Evolutionary conservation across 1,140 invertebrate genomes (phyloP).

Genomic region (Melitaea cinxia): DNA sequence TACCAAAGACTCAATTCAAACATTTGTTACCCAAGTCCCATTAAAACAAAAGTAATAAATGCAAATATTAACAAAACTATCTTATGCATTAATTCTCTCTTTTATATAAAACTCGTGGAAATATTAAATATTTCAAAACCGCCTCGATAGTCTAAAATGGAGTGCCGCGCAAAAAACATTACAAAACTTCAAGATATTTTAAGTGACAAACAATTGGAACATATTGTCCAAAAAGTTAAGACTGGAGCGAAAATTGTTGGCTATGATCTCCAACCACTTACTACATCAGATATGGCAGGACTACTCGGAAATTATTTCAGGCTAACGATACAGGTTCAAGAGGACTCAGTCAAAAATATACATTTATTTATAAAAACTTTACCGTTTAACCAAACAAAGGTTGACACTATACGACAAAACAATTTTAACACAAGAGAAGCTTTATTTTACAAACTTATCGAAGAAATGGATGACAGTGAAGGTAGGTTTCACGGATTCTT

Average conservation of each 20-base stretch:
- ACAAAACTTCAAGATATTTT: conserved; percentile 41
- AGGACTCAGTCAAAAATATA: conserved; percentile 35
- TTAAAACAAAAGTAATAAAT: not conserved
- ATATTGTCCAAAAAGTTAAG: conserved; percentile 38
- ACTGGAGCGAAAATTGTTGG: conserved; percentile 40
- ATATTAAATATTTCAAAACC: not conserved
- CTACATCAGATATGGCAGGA: conserved; percentile 50
- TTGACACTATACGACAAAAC: conserved; percentile 52
- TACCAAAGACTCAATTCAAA: not conserved
- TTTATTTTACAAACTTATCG: conserved; percentile 50
- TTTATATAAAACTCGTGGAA: not conserved
- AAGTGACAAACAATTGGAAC: conserved; percentile 47
- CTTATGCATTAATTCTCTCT: not conserved
- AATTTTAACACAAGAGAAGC: conserved; percentile 54
- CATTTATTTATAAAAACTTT: conserved; percentile 59
- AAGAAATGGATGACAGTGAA: conserved; percentile 47
- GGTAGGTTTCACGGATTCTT: conserved; percentile 39
- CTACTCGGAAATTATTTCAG: conserved; percentile 63
- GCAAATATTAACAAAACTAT: conserved; percentile 7
- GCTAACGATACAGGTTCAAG: conserved; percentile 43
- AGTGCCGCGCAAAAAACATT: not conserved
- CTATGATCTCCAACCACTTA: conserved; percentile 43
- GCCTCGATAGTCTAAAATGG: conserved; percentile 13
- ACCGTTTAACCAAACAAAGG: conserved; percentile 58
- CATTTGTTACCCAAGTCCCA: not conserved